Evolutionary conservation across 53 echinoderm and acorn worm genomes (phyloP), one percentile per base, ranked within the genome.

Genomic region (Stichopus horrens): DNA sequence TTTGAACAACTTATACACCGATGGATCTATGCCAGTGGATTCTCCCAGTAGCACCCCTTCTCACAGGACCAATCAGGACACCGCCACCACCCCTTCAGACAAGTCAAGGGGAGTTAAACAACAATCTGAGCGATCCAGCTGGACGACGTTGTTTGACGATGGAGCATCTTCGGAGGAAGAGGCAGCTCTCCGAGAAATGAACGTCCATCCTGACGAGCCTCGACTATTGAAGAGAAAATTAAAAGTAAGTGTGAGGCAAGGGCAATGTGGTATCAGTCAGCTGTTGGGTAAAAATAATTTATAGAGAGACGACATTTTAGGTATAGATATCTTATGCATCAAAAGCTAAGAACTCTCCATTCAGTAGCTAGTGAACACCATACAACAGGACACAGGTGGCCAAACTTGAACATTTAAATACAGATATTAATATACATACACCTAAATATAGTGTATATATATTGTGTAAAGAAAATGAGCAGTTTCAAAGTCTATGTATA

Each of bases 1-100:
- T 16, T 78, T 97, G 83, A 95, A 91, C 58, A 95, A 90, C 75
- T 87, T 97, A 16, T 97, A 97, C 90, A 89, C 83, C 20, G 57
- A 58, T 74, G 52, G 79, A 51, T 75, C 79, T 76, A 88, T 86
- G 74, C 96, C 87, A 52, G 87, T 88, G 75, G 87, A 57, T 75
- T 86, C 91, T n/a, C 74, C 86, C 65, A 14, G 58, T 22, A 54
- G 60, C 86, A 91, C 90, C 83, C 96, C 90, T 83, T 91, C 76
- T 71, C 84, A 21, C 76, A 90, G 63, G 37, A 76, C 89, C 81
- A 92, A 81, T 88, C 83, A 78, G 86, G 88, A 78, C 83, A 91
- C 88, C 63, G 90, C 80, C 53, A 79, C 37, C 6, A 20, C 68
- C 57, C 10, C 10, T 63, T 71, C 71, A n/a, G 19, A 71, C 71